Percentiles rank a stretch among this genome's conserved stretches.
Conservation (phyloP, 2,888 invertebrate genomes). For the Scelioninae gen. 2 region DNA sequence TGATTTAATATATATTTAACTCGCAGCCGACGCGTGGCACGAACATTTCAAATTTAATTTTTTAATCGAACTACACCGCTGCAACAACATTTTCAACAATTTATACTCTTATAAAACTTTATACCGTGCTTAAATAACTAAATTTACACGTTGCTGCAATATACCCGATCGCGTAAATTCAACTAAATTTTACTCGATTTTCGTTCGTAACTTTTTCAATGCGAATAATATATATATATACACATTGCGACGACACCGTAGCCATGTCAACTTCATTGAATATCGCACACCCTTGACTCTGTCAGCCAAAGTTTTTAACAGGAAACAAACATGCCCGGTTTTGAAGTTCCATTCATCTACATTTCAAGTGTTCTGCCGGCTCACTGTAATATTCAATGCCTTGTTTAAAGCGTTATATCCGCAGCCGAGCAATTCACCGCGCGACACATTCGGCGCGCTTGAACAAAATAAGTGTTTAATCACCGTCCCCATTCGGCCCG, state of each 20-base stretch:
- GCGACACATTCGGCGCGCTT: neutral
- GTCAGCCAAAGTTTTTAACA: constrained; percentile 20
- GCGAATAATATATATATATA: too few species aligned
- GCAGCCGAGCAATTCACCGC: constrained; percentile 27
- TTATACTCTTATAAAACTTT: too few species aligned
- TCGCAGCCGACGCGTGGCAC: too few species aligned
- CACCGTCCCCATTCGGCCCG: too few species aligned
- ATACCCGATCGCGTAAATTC: too few species aligned
- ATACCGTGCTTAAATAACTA: too few species aligned
- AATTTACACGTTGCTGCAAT: too few species aligned
- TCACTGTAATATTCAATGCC: constrained; percentile 18
- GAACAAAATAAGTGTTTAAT: too few species aligned
- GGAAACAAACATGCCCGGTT: constrained; percentile 9
- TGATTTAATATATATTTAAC: too few species aligned
- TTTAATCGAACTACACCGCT: too few species aligned
- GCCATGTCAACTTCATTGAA: too few species aligned
- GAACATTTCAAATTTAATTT: too few species aligned
- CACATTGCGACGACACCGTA: constrained; percentile 12
- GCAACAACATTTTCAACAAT: neutral
- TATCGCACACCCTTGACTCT: constrained; percentile 22
- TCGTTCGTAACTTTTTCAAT: neutral
- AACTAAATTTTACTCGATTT: neutral
- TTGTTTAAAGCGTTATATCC: constrained; percentile 21
- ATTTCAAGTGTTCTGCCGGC: constrained; percentile 24
- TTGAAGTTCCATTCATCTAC: constrained; percentile 19